Percentiles rank a stretch among this genome's conserved stretches.
These are phyloP conservation scores for Cremastinae sp. DNA, from an alignment of 2,888 invertebrate genomes.

Conservation along the genomic window DNA sequence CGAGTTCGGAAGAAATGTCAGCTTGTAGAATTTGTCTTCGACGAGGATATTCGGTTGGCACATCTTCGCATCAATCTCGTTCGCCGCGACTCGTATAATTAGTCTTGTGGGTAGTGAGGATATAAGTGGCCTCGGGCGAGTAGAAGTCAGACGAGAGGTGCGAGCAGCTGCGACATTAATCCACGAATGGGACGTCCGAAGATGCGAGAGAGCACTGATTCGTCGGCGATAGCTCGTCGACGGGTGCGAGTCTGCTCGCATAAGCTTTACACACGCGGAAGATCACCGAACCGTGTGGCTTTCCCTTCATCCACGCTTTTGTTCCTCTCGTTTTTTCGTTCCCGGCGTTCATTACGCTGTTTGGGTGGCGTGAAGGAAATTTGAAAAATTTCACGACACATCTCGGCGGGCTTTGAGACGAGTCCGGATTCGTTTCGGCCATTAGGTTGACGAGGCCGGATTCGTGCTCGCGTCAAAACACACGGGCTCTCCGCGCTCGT, in stretches of 20 bases:
- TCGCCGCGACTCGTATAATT: slow-evolving; percentile 56
- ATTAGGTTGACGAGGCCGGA: slow-evolving; percentile 52
- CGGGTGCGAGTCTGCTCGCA: slow-evolving; percentile 24
- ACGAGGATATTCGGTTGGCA: slow-evolving; percentile 48
- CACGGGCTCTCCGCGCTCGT: slow-evolving; percentile 20
- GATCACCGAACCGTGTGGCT: slow-evolving; percentile 50
- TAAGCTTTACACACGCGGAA: slow-evolving; percentile 36
- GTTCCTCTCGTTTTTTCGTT: slow-evolving; percentile 46
- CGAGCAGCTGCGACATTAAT: slow-evolving; percentile 63
- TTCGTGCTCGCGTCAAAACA: slow-evolving; percentile 25
- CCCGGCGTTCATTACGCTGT: slow-evolving; percentile 44
- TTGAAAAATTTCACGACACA: slow-evolving; percentile 58
- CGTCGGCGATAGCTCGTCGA: slow-evolving; percentile 52
- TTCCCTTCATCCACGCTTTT: slow-evolving; percentile 7
- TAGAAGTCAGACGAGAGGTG: slow-evolving; percentile 13
- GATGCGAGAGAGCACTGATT: slow-evolving; percentile 24
- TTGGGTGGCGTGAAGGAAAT: slow-evolving; percentile 50
- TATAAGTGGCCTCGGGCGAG: slow-evolving; percentile 18
- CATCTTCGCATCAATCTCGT: slow-evolving; percentile 60
- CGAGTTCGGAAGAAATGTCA: no score
- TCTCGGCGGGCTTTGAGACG: not conserved
- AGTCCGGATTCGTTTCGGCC: slow-evolving; percentile 65
- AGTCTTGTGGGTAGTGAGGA: slow-evolving; percentile 42
- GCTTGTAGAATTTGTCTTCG: slow-evolving; percentile 30
- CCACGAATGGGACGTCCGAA: slow-evolving; percentile 50